A percentile compares a stretch with the other conserved stretches of the same genome.
Evolutionary conservation across 2,797 vertebrate genomes (phyloP).

Genomic region (Crossoptilon crossoptilon): DNA sequence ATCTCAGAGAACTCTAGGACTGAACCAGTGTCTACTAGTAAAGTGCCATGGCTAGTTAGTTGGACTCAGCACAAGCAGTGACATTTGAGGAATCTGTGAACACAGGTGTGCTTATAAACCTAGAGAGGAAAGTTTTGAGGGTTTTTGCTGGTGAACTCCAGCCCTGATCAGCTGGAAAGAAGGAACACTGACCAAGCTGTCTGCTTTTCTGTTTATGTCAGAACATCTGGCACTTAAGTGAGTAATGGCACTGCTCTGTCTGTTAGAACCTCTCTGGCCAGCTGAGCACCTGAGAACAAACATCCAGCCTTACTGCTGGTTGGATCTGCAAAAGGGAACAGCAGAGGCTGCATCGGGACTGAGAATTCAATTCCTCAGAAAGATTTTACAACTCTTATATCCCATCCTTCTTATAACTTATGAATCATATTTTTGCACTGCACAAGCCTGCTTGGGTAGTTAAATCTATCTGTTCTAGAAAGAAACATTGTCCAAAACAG

Average conservation of each 20-base stretch:
- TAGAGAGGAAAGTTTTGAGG: not conserved
- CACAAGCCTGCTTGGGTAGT: not conserved
- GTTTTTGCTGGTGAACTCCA: not conserved
- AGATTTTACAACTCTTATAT: not conserved
- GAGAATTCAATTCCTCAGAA: not conserved
- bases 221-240: rapidly evolving
- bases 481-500: constrained; percentile 38
- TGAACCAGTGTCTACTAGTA: not conserved
- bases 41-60: not conserved
- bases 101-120: not conserved
- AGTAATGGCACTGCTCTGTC: not conserved
- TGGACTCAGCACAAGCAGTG: not conserved
- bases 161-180: not conserved
- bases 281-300: not conserved
- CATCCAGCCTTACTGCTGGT: not conserved
- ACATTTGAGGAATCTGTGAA: not conserved
- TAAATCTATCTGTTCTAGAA: constrained; percentile 18
- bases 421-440: not conserved
- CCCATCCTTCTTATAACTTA: not conserved
- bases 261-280: not conserved
- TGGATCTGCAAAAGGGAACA: not conserved
- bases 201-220: not conserved
- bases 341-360: not conserved
- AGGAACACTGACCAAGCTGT: not conserved
- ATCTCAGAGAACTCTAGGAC: not conserved